These are phyloP conservation scores for Oscheius onirici DNA, from an alignment of 2,888 invertebrate genomes.

Conservation along the genomic window DNA sequence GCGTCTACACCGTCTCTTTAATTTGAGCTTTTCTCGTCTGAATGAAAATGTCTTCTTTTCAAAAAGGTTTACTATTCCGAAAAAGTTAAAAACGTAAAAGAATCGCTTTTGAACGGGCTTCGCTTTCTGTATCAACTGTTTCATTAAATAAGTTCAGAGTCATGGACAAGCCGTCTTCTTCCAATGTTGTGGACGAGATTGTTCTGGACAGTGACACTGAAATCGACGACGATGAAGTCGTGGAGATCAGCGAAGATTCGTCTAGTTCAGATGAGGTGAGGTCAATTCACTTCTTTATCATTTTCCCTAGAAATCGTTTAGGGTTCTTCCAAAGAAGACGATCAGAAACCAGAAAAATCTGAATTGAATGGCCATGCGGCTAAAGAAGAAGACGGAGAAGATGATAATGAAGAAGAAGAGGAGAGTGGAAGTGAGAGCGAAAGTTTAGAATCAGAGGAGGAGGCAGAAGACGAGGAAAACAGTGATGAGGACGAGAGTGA, in stretches of 20 bases:
- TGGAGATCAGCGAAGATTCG: slow-evolving; percentile 1
- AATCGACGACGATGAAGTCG: slow-evolving; percentile 13
- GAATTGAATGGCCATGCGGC: slow-evolving; percentile 2
- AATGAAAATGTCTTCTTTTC: too few species aligned
- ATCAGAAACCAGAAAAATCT: not conserved
- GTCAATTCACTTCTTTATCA: not conserved
- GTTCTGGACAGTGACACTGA: slow-evolving; percentile 16
- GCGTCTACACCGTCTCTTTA: too few species aligned
- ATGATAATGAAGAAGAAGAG: slow-evolving; percentile 28
- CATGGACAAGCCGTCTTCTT: slow-evolving; percentile 3
- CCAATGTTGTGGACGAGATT: slow-evolving; percentile 14
- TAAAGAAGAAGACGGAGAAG: slow-evolving; percentile 32
- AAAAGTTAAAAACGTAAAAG: too few species aligned
- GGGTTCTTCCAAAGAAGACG: not conserved
- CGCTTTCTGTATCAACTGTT: too few species aligned
- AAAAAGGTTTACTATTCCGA: too few species aligned
- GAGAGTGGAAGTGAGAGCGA: slow-evolving; percentile 27
- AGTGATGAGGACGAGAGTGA: slow-evolving; percentile 34
- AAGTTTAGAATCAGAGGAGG: slow-evolving; percentile 34
- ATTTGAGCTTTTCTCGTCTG: too few species aligned
- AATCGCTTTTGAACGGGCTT: not conserved
- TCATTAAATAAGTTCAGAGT: too few species aligned
- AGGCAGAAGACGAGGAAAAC: slow-evolving; percentile 31
- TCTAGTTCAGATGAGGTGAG: slow-evolving; percentile 19
- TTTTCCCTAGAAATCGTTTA: not conserved